Conservation (phyloP, 2,888 invertebrate genomes). For the Griposia aprilina region DNA sequence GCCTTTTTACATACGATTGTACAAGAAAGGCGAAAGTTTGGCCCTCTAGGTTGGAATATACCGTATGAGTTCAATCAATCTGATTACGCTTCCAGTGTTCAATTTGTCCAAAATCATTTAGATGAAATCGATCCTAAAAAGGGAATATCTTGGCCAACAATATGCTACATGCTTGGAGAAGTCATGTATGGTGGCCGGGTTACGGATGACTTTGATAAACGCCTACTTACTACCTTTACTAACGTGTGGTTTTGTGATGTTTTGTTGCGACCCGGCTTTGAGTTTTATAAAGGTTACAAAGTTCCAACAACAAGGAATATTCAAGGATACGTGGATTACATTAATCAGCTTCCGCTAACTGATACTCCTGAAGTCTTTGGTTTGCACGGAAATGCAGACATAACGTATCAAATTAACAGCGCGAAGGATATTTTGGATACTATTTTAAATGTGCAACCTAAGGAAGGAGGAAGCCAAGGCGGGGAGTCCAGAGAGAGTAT, state of each 20-base stretch:
- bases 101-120: slow-evolving; percentile 98
- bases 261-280: slow-evolving; percentile 96
- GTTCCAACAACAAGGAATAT: slow-evolving; percentile 96
- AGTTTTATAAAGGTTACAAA: slow-evolving; percentile 98
- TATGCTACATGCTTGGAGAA: slow-evolving; percentile 99
- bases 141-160: slow-evolving; percentile 99
- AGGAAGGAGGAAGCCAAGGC: slow-evolving; percentile 97
- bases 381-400: slow-evolving; percentile 98
- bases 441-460: slow-evolving; percentile 98
- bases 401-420: slow-evolving; percentile 99
- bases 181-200: slow-evolving; percentile 97
- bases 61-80: slow-evolving; percentile 99
- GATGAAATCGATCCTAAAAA: slow-evolving; percentile 99
- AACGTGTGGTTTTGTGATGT: slow-evolving; percentile 99
- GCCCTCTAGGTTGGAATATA: slow-evolving; percentile 99
- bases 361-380: slow-evolving; percentile 99
- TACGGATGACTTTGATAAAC: slow-evolving; percentile 99
- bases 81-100: slow-evolving; percentile 98
- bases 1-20: slow-evolving; percentile 98
- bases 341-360: slow-evolving; percentile 95
- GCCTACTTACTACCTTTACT: slow-evolving; percentile 97
- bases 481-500: slow-evolving; percentile 98
- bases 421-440: slow-evolving; percentile 98
- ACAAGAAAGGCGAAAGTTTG: slow-evolving; percentile 98
- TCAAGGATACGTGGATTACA: slow-evolving; percentile 95